A percentile compares a stretch with the other conserved stretches of the same genome.
Evolutionary conservation across 2,888 invertebrate species (phyloP).

Genomic region (Drosophila affinis): DNA sequence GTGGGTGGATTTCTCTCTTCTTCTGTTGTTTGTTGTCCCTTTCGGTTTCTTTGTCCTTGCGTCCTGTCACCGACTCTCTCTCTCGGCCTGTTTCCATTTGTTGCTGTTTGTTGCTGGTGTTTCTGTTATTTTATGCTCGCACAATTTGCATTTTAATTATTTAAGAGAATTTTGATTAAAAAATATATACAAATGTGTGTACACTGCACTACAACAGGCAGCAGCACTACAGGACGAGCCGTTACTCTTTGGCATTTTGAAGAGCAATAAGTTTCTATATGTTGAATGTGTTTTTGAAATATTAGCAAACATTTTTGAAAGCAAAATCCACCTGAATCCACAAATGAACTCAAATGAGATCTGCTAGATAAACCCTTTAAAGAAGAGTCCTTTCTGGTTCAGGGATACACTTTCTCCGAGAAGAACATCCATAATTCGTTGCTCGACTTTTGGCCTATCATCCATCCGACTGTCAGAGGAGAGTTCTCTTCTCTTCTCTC

Average conservation of each 20-base stretch:
- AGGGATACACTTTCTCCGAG: too few species aligned
- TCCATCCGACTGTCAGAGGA: neutral
- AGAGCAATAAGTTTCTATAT: neutral
- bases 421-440: slow-evolving; percentile 11
- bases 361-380: too few species aligned
- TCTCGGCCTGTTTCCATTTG: slow-evolving; percentile 51
- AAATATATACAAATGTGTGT: slow-evolving; percentile 53
- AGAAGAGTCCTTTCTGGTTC: too few species aligned
- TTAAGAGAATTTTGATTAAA: slow-evolving; percentile 83
- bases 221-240: too few species aligned
- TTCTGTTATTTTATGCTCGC: slow-evolving; percentile 66
- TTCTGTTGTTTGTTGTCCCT: slow-evolving; percentile 52
- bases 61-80: slow-evolving; percentile 37
- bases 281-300: too few species aligned
- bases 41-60: slow-evolving; percentile 57
- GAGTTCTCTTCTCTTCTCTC: too few species aligned
- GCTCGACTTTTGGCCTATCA: neutral
- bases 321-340: too few species aligned
- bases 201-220: neutral
- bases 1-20: slow-evolving; percentile 39
- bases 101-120: slow-evolving; percentile 65
- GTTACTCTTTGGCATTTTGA: neutral
- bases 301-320: neutral
- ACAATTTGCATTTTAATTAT: slow-evolving; percentile 83
- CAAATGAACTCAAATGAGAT: too few species aligned